Evolutionary conservation across 1,140 invertebrate genomes (phyloP).

Genomic region (Lethrus apterus): DNA sequence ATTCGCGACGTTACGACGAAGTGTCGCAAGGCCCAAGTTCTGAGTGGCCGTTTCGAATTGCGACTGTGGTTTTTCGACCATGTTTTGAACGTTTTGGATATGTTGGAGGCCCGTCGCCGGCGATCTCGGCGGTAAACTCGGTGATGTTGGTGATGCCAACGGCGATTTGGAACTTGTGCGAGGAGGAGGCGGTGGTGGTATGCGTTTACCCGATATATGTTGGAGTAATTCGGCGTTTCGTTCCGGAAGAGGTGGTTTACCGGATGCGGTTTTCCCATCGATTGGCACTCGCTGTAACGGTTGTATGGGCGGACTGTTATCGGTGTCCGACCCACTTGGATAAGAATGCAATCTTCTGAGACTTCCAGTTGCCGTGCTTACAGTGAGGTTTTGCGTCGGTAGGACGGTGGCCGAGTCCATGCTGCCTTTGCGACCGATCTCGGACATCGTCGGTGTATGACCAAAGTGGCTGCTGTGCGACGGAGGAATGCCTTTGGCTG

Average conservation of each 20-base stretch:
- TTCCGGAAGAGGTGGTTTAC: slow-evolving; percentile 70
- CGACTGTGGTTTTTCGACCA: slow-evolving; percentile 32
- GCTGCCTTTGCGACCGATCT: slow-evolving; percentile 49
- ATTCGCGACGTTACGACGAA: slow-evolving; percentile 36
- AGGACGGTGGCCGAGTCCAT: slow-evolving; percentile 46
- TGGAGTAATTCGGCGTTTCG: slow-evolving; percentile 63
- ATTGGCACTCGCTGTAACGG: slow-evolving; percentile 40
- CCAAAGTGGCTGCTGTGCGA: slow-evolving; percentile 26
- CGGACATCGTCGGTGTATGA: slow-evolving; percentile 42
- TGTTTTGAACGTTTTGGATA: slow-evolving; percentile 38
- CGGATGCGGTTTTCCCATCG: slow-evolving; percentile 41
- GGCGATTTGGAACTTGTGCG: slow-evolving; percentile 75
- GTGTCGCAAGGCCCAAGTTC: slow-evolving; percentile 36
- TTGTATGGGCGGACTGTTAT: slow-evolving; percentile 57
- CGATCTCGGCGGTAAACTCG: slow-evolving; percentile 50
- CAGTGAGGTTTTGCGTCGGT: slow-evolving; percentile 37
- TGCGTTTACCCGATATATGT: slow-evolving; percentile 56
- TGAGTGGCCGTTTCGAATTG: slow-evolving; percentile 40
- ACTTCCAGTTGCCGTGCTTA: slow-evolving; percentile 42
- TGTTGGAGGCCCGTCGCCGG: slow-evolving; percentile 39
- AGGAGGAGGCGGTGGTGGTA: slow-evolving; percentile 80
- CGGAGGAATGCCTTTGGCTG: slow-evolving; percentile 35
- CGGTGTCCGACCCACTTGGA: slow-evolving; percentile 65
- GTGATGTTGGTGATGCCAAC: slow-evolving; percentile 68
- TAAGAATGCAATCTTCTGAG: slow-evolving; percentile 65